These are phyloP conservation scores for Paracentrotus lividus DNA, from an alignment of 53 echinoderm and acorn worm genomes.

Conservation along the genomic window DNA sequence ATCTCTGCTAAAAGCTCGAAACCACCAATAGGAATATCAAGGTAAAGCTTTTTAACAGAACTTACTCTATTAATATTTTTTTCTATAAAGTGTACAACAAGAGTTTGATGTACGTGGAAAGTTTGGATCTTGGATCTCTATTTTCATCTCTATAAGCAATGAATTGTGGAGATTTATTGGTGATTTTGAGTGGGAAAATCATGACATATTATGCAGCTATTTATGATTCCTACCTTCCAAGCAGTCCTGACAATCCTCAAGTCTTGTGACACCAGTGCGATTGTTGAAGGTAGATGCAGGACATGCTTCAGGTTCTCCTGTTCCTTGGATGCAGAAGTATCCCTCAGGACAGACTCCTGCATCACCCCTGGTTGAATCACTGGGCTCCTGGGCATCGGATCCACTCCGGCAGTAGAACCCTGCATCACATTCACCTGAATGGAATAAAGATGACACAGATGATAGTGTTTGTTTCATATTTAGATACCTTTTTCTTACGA, in stretches of 20 bases:
- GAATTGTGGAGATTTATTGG: too few relatives aligned
- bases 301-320: conserved; percentile 93
- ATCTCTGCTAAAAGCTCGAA: too few relatives aligned
- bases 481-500: too few relatives aligned
- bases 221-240: conserved; percentile 81
- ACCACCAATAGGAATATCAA: too few relatives aligned
- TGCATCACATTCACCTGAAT: conserved; percentile 82
- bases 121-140: too few relatives aligned
- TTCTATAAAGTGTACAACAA: too few relatives aligned
- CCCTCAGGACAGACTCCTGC: conserved; percentile 94
- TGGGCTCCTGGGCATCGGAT: conserved; percentile 85
- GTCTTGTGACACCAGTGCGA: conserved; percentile 72
- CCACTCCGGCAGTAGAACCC: conserved; percentile 94
- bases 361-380: conserved; percentile 84
- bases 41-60: too few relatives aligned
- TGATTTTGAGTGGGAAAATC: too few relatives aligned
- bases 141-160: too few relatives aligned
- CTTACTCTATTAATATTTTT: too few relatives aligned
- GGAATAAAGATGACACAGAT: not conserved
- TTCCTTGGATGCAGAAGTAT: conserved; percentile 85
- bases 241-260: conserved; percentile 85
- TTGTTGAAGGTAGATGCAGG: conserved; percentile 98
- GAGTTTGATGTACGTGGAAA: too few relatives aligned
- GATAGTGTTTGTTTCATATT: too few relatives aligned
- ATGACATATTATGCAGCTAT: not conserved